A percentile compares a stretch with the other conserved stretches of the same genome.
Evolutionary conservation across 2,113 vertebrate species (phyloP).

Genomic region (Glaucidium brasilianum): DNA sequence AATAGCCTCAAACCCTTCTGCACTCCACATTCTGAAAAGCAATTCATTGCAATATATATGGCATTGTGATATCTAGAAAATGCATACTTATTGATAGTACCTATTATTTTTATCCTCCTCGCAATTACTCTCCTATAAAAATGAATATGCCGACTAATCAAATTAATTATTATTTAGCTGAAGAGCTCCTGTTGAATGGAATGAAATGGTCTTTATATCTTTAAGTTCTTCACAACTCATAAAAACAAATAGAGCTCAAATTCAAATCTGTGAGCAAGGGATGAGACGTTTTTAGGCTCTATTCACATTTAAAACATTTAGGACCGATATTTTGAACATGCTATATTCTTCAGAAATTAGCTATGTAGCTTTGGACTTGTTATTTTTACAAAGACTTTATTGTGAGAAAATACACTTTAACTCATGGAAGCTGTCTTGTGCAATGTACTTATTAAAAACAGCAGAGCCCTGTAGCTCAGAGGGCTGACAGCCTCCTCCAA

Average conservation of each 20-base stretch:
- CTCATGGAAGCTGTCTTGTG: constrained; percentile 41
- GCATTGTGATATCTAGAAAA: neutral
- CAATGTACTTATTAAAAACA: constrained; percentile 71
- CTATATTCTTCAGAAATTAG: neutral
- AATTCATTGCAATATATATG: neutral
- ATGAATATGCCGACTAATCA: neutral
- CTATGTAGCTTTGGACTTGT: neutral
- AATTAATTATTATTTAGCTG: neutral
- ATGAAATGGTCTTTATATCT: neutral
- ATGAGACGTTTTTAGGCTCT: neutral
- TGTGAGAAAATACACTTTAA: constrained; percentile 34
- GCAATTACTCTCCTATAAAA: neutral
- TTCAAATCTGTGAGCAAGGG: neutral
- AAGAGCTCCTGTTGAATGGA: neutral
- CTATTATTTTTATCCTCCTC: neutral
- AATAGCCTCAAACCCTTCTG: neutral
- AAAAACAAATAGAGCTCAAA: neutral
- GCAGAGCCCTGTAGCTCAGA: constrained; percentile 74
- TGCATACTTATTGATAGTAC: neutral
- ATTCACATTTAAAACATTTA: neutral
- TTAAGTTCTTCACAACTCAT: neutral
- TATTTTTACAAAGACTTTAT: neutral
- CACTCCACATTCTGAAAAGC: neutral
- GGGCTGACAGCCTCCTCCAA: constrained; percentile 76
- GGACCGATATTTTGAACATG: neutral